Evolutionary conservation across 2,797 vertebrate genomes (phyloP), one percentile per base, ranked within the genome.

Genomic region (Pagetopsis macropterus): DNA sequence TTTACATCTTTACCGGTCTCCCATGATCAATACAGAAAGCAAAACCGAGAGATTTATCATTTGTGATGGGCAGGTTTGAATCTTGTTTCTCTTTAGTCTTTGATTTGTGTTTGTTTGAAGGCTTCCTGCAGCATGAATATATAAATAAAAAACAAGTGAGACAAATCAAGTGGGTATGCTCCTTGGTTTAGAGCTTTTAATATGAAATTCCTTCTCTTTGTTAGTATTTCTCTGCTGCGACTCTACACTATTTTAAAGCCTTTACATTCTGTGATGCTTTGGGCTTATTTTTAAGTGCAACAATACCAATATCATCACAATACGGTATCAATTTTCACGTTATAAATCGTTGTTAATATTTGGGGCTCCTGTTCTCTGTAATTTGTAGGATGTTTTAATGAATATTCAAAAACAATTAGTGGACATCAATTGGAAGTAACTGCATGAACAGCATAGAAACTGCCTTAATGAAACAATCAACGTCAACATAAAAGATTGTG

Each of bases 81-180:
- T 46, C 41, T 33, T 33, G 23, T 65, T 50, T 43, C 31, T 31
- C 43, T 43, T 59, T 37, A 23, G 7, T 19, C 43, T 58, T 65
- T 37, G 44, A 31, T 65, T 52, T 37, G 6, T 59, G n/a, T 15
- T 57, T 57, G 33, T 57, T 57, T 71, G 58, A 46, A 19, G n/a
- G 49, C 27, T 21, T 62, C 49, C 40, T 62, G 41, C 41, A 49
- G 44, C 60, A 50, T 50, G 17, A 10, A 45, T 23, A 37, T 10
- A 37, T 37, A 48, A 21, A n/a, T n/a, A 14, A 14, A 37, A 37
- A 16, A 17, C 33, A 14, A 48, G 44, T n/a, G 17, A 48, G 44
- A 48, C 17, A 46, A 46, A 61, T 31, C 44, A 61, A 46, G 59
- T 46, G 44, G 15, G 10, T 17, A 31, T 0, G 44, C 59, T 62